phyloP scores from a whole-genome alignment of 35 echinoderm and acorn worm species.

The Patiria miniata region DNA sequence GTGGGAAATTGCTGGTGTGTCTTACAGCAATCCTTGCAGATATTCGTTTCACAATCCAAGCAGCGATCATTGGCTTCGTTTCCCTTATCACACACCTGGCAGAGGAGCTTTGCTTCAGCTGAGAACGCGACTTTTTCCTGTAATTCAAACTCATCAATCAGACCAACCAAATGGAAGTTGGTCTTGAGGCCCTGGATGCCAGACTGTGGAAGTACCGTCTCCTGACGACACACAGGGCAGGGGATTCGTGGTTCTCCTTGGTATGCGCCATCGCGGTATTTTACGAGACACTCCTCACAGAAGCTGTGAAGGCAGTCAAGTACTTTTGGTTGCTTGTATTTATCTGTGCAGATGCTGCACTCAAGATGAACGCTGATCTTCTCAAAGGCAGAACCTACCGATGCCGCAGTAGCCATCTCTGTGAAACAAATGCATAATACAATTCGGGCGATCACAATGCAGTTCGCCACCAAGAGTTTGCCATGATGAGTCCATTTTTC shows the following conservation, averaged over 20 bases:
- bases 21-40: not conserved
- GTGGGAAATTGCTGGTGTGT: not conserved
- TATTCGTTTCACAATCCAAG: constrained; percentile 20
- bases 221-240: constrained; percentile 42
- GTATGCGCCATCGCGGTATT: not conserved
- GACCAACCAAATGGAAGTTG: constrained; percentile 48
- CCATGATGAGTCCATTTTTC: too few species aligned
- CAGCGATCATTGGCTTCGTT: not conserved
- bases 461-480: too few species aligned
- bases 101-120: not conserved
- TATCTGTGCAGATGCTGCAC: constrained; percentile 41
- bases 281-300: constrained; percentile 52
- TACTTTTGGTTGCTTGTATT: constrained; percentile 36
- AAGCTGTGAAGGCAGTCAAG: constrained; percentile 59
- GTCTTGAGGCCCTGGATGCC: constrained; percentile 19
- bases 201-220: not conserved
- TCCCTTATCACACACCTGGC: not conserved
- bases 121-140: not conserved
- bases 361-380: constrained; percentile 39
- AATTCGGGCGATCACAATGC: too few species aligned
- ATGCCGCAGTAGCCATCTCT: too few species aligned
- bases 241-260: not conserved
- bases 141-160: constrained; percentile 28
- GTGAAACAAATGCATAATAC: too few species aligned
- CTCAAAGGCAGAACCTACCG: too few species aligned